A percentile compares a stretch with the other conserved stretches of the same genome.
Evolutionary conservation across 2,888 invertebrate species (phyloP).

Genomic region (Chaitophorus viminalis): DNA sequence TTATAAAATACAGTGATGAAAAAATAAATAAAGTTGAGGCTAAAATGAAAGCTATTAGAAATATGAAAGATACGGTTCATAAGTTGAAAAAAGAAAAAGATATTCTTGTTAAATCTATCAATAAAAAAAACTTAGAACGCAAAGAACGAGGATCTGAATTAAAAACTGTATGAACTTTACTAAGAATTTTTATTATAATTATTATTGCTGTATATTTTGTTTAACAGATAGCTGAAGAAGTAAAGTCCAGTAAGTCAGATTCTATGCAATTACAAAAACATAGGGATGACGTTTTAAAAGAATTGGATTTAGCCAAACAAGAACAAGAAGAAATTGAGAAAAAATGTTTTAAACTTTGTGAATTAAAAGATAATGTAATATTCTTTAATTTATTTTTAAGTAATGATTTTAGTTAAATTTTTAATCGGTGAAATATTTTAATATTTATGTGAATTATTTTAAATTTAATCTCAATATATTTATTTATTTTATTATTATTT

Average conservation of each 20-base stretch:
- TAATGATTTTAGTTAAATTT: background rate
- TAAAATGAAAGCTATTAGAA: constrained; percentile 54
- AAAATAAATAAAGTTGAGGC: constrained; percentile 44
- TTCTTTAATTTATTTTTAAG: background rate
- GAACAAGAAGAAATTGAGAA: constrained; percentile 44
- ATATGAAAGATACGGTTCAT: constrained; percentile 54
- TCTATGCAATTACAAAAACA: constrained; percentile 25
- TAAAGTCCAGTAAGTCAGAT: constrained; percentile 2
- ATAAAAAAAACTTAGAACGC: constrained; percentile 37
- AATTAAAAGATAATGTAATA: constrained; percentile 49
- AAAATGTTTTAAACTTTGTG: constrained; percentile 25
- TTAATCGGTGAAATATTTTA: background rate
- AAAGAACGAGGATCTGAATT: constrained; percentile 40
- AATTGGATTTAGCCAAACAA: constrained; percentile 43
- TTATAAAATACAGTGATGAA: constrained; percentile 54
- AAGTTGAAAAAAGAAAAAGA: constrained; percentile 39
- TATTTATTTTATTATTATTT: constrained; percentile 15
- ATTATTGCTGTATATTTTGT: background rate
- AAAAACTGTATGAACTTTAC: constrained; percentile 30
- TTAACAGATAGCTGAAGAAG: constrained; percentile 29
- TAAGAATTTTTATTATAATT: background rate
- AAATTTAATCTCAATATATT: background rate
- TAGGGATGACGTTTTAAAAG: constrained; percentile 25
- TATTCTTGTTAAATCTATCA: constrained; percentile 20
- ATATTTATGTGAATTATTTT: background rate